A percentile compares a stretch with the other conserved stretches of the same genome.
Conservation (phyloP, 2,797 vertebrate species). For the Cyprinodon diabolis region DNA sequence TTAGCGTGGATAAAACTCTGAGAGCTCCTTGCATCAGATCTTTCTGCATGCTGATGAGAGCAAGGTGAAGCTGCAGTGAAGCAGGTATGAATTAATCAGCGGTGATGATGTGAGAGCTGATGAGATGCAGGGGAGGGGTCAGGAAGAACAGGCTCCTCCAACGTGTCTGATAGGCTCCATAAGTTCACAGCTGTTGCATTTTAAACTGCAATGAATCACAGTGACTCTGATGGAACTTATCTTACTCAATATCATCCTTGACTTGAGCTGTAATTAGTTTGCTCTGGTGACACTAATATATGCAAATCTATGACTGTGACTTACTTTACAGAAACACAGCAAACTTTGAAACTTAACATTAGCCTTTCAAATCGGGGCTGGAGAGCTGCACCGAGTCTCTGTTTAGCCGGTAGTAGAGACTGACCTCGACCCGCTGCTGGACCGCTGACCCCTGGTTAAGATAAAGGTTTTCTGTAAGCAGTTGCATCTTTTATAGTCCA, state of each 20-base stretch:
- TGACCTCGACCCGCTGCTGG: neutral
- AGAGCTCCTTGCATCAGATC: neutral
- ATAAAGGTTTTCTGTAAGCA: neutral
- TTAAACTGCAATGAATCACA: conserved; percentile 38
- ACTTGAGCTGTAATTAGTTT: conserved; percentile 29
- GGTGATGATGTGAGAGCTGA: conserved; percentile 1
- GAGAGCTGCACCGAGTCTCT: neutral
- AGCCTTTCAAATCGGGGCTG: conserved; percentile 16
- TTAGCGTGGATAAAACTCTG: neutral
- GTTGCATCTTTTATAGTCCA: neutral
- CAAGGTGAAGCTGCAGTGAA: neutral
- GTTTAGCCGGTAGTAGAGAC: neutral
- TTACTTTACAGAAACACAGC: conserved; percentile 14
- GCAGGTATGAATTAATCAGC: conserved; percentile 20
- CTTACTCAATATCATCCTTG: conserved; percentile 35
- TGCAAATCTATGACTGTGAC: conserved; percentile 35
- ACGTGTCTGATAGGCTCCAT: conserved; percentile 20
- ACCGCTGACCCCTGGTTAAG: neutral
- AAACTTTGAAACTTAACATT: conserved; percentile 22
- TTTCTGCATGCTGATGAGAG: neutral
- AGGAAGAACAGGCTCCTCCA: conserved; percentile 9
- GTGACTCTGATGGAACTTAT: conserved; percentile 29
- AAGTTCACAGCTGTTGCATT: conserved; percentile 33
- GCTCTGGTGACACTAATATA: conserved; percentile 27
- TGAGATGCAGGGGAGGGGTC: conserved; percentile 1